These are phyloP conservation scores for Carassius gibelio DNA, from an alignment of 2,113 vertebrate genomes.

Conservation along the genomic window DNA sequence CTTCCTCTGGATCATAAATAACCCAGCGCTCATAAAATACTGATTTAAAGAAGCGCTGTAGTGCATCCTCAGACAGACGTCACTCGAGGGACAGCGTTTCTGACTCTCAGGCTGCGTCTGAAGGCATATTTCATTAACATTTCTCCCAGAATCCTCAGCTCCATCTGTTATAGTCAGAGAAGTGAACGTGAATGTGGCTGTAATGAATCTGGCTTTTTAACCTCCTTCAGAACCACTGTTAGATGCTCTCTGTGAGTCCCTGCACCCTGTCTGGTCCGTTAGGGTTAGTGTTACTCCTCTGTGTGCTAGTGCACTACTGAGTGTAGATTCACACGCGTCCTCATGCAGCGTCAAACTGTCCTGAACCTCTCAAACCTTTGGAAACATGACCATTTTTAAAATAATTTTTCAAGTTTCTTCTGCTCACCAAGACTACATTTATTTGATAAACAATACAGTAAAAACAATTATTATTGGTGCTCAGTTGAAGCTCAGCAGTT, in stretches of 20 bases:
- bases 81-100: not conserved
- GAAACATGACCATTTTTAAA: too few relatives aligned
- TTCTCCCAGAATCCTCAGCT: not conserved
- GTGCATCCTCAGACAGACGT: not conserved
- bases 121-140: not conserved
- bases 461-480: too few relatives aligned
- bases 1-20: conserved; percentile 72
- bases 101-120: not conserved
- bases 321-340: not conserved
- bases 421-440: too few relatives aligned
- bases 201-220: not conserved
- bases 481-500: too few relatives aligned
- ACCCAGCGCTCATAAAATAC: conserved; percentile 62
- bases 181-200: not conserved
- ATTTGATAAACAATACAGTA: too few relatives aligned
- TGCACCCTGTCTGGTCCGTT: not conserved
- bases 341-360: not conserved
- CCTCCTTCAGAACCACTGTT: not conserved
- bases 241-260: not conserved
- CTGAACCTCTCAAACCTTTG: not conserved
- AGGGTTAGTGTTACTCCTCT: not conserved
- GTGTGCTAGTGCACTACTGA: not conserved
- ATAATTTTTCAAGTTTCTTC: not conserved
- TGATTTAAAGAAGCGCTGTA: conserved; percentile 66
- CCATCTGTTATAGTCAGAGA: not conserved